Base-by-base conservation (phyloP, 2,888 invertebrate species). In the Vanessa cardui region DNA sequence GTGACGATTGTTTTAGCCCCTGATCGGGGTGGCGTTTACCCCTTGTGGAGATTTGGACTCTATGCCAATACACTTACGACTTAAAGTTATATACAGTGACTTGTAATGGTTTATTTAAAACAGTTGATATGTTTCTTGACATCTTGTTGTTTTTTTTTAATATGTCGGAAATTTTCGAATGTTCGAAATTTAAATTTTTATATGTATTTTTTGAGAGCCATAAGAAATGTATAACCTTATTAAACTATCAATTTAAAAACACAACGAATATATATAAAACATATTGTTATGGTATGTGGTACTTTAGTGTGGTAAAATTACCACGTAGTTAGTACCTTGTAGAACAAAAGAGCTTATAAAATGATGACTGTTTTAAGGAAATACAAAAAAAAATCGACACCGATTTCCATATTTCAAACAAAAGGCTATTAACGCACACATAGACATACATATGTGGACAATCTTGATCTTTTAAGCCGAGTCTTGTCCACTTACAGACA, bases 391-490 rank as follows among this genome's bases (percentile, higher is more conserved):
- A 54, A 50, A 54, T 33, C 20, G 65, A 61, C 64, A 60, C 71
- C 70, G 66, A 71, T 66, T 70, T 71, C 72, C 69, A 70, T 73
- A 75, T 66, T 72, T 72, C 69, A 74, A 76, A 76, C 77, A 76
- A 76, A 78, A 39, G 39, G 39, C 50, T 31, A 54, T 54, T 33
- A 56, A 56, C 18, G 8, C 39, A 39, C 39, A 39, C 39, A 12
- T 12, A 39, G 12, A 56, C 31, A n/a, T 9, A 33, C 33, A 33
- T 56, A 7, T 76, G 71, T 33, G 76, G 70, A 71, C 67, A 44
- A 66, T 78, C 76, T 77, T 77, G 76, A 79, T 77, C 72, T 78
- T 72, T 72, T 73, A 75, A 75, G 73, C 74, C 33, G 18, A 4
- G n/a, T 39, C 18, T 56, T 56, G 56, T 56, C 56, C 33, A 56